phyloP scores from a whole-genome alignment of 2,113 vertebrate species.

The Chunga burmeisteri region DNA sequence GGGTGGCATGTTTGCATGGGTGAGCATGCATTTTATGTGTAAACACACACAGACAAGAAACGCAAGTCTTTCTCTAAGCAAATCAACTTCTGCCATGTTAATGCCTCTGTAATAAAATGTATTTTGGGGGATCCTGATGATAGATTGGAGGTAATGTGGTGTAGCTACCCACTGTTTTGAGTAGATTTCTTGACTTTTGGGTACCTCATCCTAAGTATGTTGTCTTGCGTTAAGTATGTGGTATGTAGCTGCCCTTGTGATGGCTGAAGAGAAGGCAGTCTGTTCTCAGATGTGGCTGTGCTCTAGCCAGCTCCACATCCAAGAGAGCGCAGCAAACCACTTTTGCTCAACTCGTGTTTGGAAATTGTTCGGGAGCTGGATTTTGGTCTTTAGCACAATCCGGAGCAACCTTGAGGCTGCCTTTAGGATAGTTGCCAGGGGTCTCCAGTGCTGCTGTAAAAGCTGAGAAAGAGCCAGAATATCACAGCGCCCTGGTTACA shows the following conservation, averaged over 20 bases:
- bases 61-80: background rate
- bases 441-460: background rate
- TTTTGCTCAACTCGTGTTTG: background rate
- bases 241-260: background rate
- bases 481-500: fast-evolving
- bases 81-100: background rate
- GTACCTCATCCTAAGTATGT: background rate
- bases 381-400: constrained; percentile 34
- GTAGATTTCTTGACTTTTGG: background rate
- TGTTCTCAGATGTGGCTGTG: background rate
- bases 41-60: background rate
- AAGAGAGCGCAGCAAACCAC: background rate
- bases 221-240: background rate
- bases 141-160: background rate
- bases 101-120: background rate
- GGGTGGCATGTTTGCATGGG: constrained; percentile 10
- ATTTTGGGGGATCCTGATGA: background rate
- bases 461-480: background rate
- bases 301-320: constrained; percentile 4
- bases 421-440: background rate
- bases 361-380: constrained; percentile 16
- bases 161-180: background rate
- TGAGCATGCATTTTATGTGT: background rate
- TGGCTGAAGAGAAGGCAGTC: background rate
- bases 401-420: background rate